phyloP scores from a whole-genome alignment of 2,797 vertebrate genomes.

The Dicrostonyx torquatus region DNA sequence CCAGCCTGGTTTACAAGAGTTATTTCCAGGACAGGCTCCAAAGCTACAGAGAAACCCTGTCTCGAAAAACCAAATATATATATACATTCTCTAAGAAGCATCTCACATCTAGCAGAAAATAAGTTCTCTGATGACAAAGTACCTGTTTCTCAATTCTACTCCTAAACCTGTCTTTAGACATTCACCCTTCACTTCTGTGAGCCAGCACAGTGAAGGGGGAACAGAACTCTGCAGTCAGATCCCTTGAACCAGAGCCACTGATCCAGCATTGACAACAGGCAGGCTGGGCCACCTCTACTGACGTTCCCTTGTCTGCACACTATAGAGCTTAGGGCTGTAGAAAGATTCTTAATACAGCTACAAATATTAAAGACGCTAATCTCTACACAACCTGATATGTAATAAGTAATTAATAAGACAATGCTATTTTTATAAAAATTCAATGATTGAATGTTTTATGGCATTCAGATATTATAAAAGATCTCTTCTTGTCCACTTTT shows the following conservation, averaged over 20 bases:
- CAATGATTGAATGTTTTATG: not conserved
- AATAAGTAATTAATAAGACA: slow-evolving; percentile 35
- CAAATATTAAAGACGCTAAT: slow-evolving; percentile 10
- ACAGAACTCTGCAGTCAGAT: not conserved
- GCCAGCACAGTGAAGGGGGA: not conserved
- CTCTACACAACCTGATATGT: not conserved
- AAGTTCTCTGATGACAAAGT: not conserved
- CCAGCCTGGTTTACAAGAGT: too few relatives aligned
- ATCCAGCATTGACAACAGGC: not conserved
- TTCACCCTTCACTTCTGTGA: not conserved
- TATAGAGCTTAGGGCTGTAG: not conserved
- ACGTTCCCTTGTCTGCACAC: not conserved
- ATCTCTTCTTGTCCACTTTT: slow-evolving; percentile 8
- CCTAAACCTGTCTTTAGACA: not conserved
- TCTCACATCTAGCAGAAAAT: not conserved
- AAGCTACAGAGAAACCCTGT: too few relatives aligned
- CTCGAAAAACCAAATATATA: too few relatives aligned
- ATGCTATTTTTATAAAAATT: slow-evolving; percentile 34
- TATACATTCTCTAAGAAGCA: not conserved
- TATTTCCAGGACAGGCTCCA: too few relatives aligned
- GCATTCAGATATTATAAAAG: not conserved
- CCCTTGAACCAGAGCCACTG: rapidly evolving
- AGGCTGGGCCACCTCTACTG: not conserved
- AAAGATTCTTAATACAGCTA: not conserved
- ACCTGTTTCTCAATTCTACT: not conserved